Conservation (phyloP, 2,113 vertebrate genomes). For the Bombycilla garrulus region DNA sequence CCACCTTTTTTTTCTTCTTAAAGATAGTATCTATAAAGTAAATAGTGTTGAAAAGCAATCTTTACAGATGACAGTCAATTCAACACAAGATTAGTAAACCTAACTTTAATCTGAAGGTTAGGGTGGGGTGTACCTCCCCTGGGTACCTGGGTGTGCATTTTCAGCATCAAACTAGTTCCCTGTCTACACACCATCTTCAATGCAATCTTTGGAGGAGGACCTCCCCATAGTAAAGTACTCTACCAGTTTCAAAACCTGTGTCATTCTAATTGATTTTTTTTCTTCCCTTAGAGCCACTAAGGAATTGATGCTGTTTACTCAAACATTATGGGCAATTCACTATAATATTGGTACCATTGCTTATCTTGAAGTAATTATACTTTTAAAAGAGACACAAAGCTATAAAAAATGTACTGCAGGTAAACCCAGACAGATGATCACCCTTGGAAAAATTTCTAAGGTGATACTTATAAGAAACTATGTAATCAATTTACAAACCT, state of each 20-base stretch:
- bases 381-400: not conserved
- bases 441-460: not conserved
- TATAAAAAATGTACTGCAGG: not conserved
- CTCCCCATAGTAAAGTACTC: fast-evolving
- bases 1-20: not conserved
- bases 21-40: not conserved
- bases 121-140: not conserved
- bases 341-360: not conserved
- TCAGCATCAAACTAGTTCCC: not conserved
- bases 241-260: not conserved
- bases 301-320: not conserved
- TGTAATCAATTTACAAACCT: not conserved
- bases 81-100: not conserved
- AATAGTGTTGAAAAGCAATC: not conserved
- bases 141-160: not conserved
- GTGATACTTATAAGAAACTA: not conserved
- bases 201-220: not conserved
- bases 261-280: not conserved
- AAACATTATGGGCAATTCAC: not conserved
- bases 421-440: not conserved
- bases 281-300: not conserved
- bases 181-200: not conserved
- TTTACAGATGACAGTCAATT: not conserved
- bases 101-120: not conserved
- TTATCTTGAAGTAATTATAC: not conserved